A percentile compares a stretch with the other conserved stretches of the same genome.
Evolutionary conservation across 2,888 invertebrate genomes (phyloP).

Genomic region (Kuschelorhynchus macadamiae): DNA sequence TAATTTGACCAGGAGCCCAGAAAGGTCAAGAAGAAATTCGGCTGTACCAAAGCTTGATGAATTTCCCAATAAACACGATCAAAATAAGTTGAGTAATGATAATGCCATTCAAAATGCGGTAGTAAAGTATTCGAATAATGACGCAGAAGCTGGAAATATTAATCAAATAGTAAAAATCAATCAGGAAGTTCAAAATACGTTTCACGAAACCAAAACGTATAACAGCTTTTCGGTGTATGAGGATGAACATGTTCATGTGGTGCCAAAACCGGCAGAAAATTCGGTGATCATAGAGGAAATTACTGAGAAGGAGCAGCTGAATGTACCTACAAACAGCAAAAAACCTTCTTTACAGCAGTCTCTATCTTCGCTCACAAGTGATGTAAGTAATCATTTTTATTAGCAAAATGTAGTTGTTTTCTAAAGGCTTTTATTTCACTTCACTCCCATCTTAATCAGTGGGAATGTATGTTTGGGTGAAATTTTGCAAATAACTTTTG

Average conservation of each 20-base stretch:
- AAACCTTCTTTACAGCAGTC: constrained; percentile 41
- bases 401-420: too few species aligned
- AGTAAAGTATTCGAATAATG: too few species aligned
- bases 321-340: not conserved
- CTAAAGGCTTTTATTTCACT: too few species aligned
- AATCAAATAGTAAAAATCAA: not conserved
- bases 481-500: too few species aligned
- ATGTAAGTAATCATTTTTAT: too few species aligned
- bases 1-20: constrained; percentile 78
- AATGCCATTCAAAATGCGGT: too few species aligned
- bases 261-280: not conserved
- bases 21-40: constrained; percentile 49
- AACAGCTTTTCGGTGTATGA: constrained; percentile 56
- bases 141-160: not conserved
- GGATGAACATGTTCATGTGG: constrained; percentile 3
- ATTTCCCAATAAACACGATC: too few species aligned
- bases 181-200: not conserved
- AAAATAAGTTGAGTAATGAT: not conserved
- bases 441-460: too few species aligned
- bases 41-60: not conserved
- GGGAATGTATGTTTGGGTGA: too few species aligned
- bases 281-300: constrained; percentile 20
- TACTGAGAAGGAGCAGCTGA: constrained; percentile 3
- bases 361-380: constrained; percentile 45
- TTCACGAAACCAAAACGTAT: constrained; percentile 37